Evolutionary conservation across 1,140 invertebrate species (phyloP).

Genomic region (Brachionus paranguensis): DNA sequence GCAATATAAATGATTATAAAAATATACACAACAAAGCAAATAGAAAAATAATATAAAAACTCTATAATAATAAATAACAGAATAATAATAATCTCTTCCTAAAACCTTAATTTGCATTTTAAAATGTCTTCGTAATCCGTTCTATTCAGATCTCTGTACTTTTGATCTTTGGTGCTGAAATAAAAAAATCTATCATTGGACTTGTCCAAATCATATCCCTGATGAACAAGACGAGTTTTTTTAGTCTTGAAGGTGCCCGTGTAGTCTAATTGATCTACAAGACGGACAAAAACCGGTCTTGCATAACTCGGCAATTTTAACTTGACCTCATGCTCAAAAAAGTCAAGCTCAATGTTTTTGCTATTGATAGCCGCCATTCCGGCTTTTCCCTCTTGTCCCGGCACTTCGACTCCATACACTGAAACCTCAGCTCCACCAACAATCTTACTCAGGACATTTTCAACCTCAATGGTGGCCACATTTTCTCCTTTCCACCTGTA

Average conservation of each 20-base stretch:
- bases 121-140: not conserved
- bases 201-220: not conserved
- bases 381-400: constrained; percentile 46
- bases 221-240: constrained; percentile 18
- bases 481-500: constrained; percentile 94
- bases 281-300: constrained; percentile 6
- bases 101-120: not conserved
- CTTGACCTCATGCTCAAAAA: not conserved
- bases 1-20: too few species aligned
- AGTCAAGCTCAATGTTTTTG: not conserved
- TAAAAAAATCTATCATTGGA: constrained; percentile 13
- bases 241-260: constrained; percentile 35
- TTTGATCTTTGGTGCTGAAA: not conserved
- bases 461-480: constrained; percentile 93
- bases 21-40: too few species aligned
- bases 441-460: constrained; percentile 74
- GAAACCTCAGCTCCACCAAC: constrained; percentile 80
- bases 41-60: not conserved
- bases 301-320: not conserved
- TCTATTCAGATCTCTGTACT: not conserved
- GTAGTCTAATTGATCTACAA: constrained; percentile 9
- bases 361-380: constrained; percentile 17
- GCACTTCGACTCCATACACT: constrained; percentile 84
- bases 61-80: too few species aligned
- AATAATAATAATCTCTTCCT: not conserved